Conservation (phyloP, 92 coral and sea anemone genomes). For the Umimayanthus kanabou region DNA sequence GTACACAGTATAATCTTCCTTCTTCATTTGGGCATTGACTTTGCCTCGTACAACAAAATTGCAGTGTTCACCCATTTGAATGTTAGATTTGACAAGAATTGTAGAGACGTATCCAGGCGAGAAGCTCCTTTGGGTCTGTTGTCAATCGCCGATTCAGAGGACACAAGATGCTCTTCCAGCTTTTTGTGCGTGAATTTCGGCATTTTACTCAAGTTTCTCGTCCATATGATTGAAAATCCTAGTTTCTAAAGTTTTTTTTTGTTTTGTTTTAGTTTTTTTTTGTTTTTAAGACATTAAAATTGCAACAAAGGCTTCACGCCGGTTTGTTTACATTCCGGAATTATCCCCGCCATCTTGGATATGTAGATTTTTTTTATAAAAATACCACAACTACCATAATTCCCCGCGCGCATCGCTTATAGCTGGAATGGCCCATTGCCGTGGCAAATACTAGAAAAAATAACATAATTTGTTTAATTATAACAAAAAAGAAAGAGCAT, state of each 20-base stretch:
- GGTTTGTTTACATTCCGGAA: not conserved
- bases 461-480: no score
- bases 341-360: constrained; percentile 2
- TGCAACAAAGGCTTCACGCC: no score
- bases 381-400: no score
- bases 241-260: not conserved
- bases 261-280: not conserved
- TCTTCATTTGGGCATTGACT: constrained; percentile 35
- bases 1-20: constrained; percentile 28
- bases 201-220: constrained; percentile 39
- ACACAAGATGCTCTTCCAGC: constrained; percentile 26
- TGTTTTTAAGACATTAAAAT: not conserved
- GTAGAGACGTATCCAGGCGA: constrained; percentile 4
- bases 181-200: constrained; percentile 17
- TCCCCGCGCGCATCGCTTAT: no score
- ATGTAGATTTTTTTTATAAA: no score
- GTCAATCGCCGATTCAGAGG: constrained; percentile 41
- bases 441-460: no score
- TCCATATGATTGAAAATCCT: not conserved
- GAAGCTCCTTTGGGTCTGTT: constrained; percentile 18
- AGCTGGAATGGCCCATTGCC: no score
- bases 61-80: constrained; percentile 35
- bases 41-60: constrained; percentile 23
- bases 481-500: no score
- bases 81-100: constrained; percentile 13